Evolutionary conservation across 2,888 invertebrate genomes (phyloP), one percentile per base, ranked within the genome.

Genomic region (Temnothorax ravouxi): DNA sequence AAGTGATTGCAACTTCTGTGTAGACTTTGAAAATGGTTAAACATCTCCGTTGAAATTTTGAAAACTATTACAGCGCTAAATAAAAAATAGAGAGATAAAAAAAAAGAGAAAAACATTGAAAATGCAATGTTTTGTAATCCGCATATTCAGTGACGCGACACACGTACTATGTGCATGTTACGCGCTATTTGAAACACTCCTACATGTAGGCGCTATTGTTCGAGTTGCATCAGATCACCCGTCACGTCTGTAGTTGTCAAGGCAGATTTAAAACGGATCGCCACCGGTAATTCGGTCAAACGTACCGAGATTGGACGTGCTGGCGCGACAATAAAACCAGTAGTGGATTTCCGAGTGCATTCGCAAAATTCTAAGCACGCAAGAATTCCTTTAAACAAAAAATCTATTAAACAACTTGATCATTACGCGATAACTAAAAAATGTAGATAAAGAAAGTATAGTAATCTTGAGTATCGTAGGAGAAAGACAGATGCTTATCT

Each of bases 251-350:
- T 77, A 77, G 69, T 80, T 81, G 81, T 84, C 81, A 81, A 41
- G 61, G n/a, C 38, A 54, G 83, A 85, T 87, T 87, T 80, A 80
- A 61, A 54, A 71, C 18, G 84, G 69, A 86, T 83, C 62, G 72
- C 72, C 84, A 56, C 62, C 50, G 56, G 69, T 81, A 87, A 85
- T 85, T 87, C 87, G 87, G 61, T 83, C 50, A 75, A 82, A 82
- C 64, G 76, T 59, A 41, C 18, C 64, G 76, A 84, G 52, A 82
- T 86, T 80, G 83, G 88, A 88, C 83, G 75, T 79, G 64, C 82
- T 34, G 76, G 75, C 81, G 79, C 66, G 56, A 83, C 84, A 88
- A 88, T 88, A 81, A 88, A 86, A 72, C 77, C 25, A 66, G 64
- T 54, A 44, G 75, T 69, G 72, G 11, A 67, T 77, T 69, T 69